These are phyloP conservation scores for Drosophila santomea DNA, from an alignment of 1,140 invertebrate genomes.

Conservation along the genomic window DNA sequence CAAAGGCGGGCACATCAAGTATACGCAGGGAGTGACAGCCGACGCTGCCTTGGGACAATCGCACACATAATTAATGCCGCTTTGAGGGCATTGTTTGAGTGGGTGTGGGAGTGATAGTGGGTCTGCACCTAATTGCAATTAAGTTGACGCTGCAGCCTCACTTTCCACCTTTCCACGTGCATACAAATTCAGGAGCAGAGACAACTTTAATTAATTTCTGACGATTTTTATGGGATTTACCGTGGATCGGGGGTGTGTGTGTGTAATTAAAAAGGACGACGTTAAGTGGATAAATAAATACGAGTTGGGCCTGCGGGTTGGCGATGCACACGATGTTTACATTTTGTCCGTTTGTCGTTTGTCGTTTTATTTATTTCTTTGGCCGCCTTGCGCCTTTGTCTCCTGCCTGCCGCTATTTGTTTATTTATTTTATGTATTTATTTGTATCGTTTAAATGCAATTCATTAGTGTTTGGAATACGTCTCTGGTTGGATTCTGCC, in stretches of 20 bases:
- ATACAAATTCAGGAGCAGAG: constrained; percentile 16
- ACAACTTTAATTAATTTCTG: constrained; percentile 53
- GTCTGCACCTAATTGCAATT: constrained; percentile 68
- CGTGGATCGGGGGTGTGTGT: constrained; percentile 26
- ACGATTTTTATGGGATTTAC: constrained; percentile 43
- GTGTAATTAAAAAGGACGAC: constrained; percentile 63
- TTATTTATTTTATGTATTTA: constrained; percentile 38
- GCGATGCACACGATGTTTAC: constrained; percentile 34
- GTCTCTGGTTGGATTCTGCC: constrained; percentile 39
- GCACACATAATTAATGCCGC: constrained; percentile 55
- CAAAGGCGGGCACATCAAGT: constrained; percentile 28
- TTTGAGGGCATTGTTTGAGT: constrained; percentile 51
- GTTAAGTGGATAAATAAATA: constrained; percentile 72
- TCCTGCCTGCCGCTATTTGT: constrained; percentile 34
- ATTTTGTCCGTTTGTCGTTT: constrained; percentile 44
- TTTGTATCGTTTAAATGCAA: constrained; percentile 72
- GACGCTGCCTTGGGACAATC: constrained; percentile 31
- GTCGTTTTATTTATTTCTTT: constrained; percentile 50
- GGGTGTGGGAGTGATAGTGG: constrained; percentile 1
- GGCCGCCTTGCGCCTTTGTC: constrained; percentile 28
- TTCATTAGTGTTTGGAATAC: constrained; percentile 76
- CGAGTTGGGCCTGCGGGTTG: constrained; percentile 33
- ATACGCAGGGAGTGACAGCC: constrained; percentile 26
- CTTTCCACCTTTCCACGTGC: constrained; percentile 26
- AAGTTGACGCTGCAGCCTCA: constrained; percentile 45